These are phyloP conservation scores for Acanthopleura granulata DNA, from an alignment of 2,888 invertebrate species.

Conservation along the genomic window DNA sequence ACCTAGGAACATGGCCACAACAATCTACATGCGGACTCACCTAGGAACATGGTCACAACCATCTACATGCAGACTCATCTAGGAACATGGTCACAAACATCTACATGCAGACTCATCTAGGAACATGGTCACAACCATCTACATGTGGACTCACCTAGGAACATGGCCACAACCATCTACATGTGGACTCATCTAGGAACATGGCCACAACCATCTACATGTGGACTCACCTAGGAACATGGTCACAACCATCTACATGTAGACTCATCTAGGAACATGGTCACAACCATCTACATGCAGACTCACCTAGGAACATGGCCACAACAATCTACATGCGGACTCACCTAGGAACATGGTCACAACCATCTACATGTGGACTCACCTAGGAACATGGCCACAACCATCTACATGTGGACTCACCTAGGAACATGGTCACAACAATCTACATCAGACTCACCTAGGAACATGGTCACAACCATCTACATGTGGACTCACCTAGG, in stretches of 20 bases:
- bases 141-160: constrained; percentile 55
- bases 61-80: constrained; percentile 47
- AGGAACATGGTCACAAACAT: constrained; percentile 64
- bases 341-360: no score
- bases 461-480: constrained; percentile 64
- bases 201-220: background rate
- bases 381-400: constrained; percentile 66
- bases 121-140: no score
- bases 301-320: constrained; percentile 66
- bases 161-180: constrained; percentile 62
- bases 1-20: constrained; percentile 66
- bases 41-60: no score
- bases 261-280: no score
- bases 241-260: constrained; percentile 57
- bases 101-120: constrained; percentile 51
- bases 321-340: constrained; percentile 53
- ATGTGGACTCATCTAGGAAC: no score
- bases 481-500: constrained; percentile 51
- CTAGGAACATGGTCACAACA: no score
- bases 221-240: constrained; percentile 63
- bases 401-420: constrained; percentile 50
- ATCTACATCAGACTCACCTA: constrained; percentile 46
- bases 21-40: no score
- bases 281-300: background rate
- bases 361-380: constrained; percentile 30